phyloP scores from a whole-genome alignment of 2,113 vertebrate genomes.

The Grantiella picta region DNA sequence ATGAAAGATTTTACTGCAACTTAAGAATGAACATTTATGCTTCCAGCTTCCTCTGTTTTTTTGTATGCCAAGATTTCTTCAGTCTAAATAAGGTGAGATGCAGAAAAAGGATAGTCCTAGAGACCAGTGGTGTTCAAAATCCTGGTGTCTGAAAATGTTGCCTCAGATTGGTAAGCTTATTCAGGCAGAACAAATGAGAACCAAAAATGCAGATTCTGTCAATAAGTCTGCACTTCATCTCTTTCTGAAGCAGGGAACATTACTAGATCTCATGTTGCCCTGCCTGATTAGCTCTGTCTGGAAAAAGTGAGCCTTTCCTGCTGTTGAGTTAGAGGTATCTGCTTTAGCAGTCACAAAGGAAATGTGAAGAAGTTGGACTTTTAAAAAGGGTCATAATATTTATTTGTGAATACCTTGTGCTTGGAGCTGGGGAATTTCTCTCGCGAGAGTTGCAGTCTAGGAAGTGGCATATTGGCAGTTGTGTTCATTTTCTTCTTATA shows the following conservation, averaged over 20 bases:
- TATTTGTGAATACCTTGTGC: neutral
- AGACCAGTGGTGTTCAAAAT: neutral
- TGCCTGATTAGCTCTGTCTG: neutral
- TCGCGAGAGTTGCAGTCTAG: neutral
- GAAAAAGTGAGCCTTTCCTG: neutral
- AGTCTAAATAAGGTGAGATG: neutral
- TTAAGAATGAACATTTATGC: constrained; percentile 11
- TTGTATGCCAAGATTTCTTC: neutral
- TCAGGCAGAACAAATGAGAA: neutral
- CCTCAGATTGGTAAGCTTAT: neutral
- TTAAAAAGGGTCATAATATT: neutral
- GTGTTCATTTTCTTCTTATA: neutral
- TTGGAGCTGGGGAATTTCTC: neutral
- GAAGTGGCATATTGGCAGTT: neutral
- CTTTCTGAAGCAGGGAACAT: neutral
- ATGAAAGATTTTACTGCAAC: constrained; percentile 37
- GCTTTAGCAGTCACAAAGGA: neutral
- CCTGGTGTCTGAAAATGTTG: neutral
- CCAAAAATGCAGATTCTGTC: constrained; percentile 34
- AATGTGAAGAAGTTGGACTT: neutral
- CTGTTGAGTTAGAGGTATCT: neutral
- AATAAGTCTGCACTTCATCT: neutral
- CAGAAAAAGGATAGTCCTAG: neutral
- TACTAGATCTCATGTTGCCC: neutral
- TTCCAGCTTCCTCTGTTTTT: neutral